These are phyloP conservation scores for Toxotes jaculatrix DNA, from an alignment of 2,113 vertebrate genomes.

Conservation along the genomic window DNA sequence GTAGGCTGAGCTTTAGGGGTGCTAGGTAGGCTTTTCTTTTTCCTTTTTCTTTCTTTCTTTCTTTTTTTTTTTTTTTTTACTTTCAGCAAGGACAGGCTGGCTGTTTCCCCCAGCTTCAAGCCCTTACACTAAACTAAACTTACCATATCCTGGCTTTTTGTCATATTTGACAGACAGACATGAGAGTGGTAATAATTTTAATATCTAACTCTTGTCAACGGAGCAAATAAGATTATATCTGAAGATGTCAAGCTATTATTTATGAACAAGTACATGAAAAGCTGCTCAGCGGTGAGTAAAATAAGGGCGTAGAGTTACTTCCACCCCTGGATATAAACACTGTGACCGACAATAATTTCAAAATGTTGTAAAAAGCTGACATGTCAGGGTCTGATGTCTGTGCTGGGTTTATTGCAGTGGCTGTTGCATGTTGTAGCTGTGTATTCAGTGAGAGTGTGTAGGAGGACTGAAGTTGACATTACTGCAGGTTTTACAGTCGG, in stretches of 20 bases:
- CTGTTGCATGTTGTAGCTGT: constrained; percentile 29
- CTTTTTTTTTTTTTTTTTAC: too few species aligned
- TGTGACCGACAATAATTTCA: constrained; percentile 29
- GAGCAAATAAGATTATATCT: background rate
- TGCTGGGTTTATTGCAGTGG: background rate
- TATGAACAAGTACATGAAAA: constrained; percentile 9
- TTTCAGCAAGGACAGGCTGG: too few species aligned
- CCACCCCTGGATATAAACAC: background rate
- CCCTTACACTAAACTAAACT: too few species aligned
- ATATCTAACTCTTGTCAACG: background rate
- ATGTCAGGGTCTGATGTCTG: constrained; percentile 8
- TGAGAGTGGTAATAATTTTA: background rate
- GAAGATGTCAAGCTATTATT: background rate
- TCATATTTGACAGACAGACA: too few species aligned
- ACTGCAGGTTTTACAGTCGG: constrained; percentile 37
- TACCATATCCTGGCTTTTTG: too few species aligned
- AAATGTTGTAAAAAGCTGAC: constrained; percentile 12
- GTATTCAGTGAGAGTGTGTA: constrained; percentile 28
- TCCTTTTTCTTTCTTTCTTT: too few species aligned
- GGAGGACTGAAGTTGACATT: constrained; percentile 44
- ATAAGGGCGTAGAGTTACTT: background rate
- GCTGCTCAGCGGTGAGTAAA: constrained; percentile 5
- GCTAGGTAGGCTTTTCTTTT: too few species aligned
- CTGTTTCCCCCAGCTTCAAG: too few species aligned
- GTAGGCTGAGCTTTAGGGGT: too few species aligned